phyloP scores from a whole-genome alignment of 2,113 vertebrate genomes.

The Siniperca knerii region DNA sequence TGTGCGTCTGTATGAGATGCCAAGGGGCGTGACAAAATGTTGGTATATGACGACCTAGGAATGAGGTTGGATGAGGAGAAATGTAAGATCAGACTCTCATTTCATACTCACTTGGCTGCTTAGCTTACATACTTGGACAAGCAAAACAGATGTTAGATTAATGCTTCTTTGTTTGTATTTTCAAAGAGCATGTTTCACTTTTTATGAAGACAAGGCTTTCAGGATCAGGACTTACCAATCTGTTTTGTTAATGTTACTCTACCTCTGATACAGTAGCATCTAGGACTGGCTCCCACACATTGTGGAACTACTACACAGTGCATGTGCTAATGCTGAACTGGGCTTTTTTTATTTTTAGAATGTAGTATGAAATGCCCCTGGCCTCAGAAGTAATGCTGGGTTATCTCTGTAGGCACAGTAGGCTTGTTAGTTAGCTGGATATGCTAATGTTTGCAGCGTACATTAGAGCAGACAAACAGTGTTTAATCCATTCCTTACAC shows the following conservation, averaged over 20 bases:
- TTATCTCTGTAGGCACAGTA: neutral
- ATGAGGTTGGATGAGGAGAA: too few relatives aligned
- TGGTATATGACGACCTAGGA: too few relatives aligned
- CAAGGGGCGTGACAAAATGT: too few relatives aligned
- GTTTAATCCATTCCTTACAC: neutral
- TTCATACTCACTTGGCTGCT: too few relatives aligned
- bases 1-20: too few relatives aligned
- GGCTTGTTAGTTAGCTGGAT: neutral
- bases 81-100: too few relatives aligned
- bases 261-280: too few relatives aligned
- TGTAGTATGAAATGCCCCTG: neutral
- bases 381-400: neutral
- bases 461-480: neutral
- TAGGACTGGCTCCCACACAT: too few relatives aligned
- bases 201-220: neutral
- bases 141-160: neutral
- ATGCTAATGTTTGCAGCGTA: neutral
- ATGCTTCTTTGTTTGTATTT: neutral
- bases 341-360: neutral
- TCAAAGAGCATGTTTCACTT: neutral
- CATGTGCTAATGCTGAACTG: too few relatives aligned
- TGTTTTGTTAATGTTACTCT: neutral
- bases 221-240: neutral
- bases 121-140: too few relatives aligned
- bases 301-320: too few relatives aligned